A percentile compares a stretch with the other conserved stretches of the same genome.
phyloP scores from a whole-genome alignment of 1,140 invertebrate genomes.

The Phenacoccus solenopsis region DNA sequence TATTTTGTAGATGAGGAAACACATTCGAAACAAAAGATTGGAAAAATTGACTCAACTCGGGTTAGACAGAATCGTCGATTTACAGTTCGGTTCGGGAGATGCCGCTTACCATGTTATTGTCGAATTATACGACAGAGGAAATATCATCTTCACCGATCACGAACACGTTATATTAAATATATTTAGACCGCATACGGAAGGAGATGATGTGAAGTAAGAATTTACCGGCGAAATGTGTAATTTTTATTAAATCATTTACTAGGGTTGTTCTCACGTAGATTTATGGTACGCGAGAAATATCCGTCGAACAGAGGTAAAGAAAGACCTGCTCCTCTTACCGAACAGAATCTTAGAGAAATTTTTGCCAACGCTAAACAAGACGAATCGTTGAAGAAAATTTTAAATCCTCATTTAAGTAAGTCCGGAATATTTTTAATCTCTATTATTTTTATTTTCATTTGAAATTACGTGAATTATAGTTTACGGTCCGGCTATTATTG shows the following conservation, averaged over 20 bases:
- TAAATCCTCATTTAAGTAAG: slow-evolving; percentile 65
- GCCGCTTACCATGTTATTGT: slow-evolving; percentile 91
- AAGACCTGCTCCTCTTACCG: slow-evolving; percentile 38
- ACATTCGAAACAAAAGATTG: slow-evolving; percentile 89
- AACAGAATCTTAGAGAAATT: slow-evolving; percentile 41
- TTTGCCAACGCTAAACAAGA: slow-evolving; percentile 51
- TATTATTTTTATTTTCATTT: background rate
- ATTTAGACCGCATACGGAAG: slow-evolving; percentile 81
- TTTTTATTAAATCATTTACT: background rate
- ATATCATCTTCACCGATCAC: slow-evolving; percentile 87
- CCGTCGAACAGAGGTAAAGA: slow-evolving; percentile 61
- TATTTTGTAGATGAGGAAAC: slow-evolving; percentile 71
- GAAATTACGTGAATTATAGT: slow-evolving; percentile 48
- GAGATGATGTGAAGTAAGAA: slow-evolving; percentile 68
- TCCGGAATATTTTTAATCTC: background rate
- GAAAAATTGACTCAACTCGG: slow-evolving; percentile 77
- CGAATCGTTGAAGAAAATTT: slow-evolving; percentile 70
- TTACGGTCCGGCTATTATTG: slow-evolving; percentile 79
- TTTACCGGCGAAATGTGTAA: background rate
- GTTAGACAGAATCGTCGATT: slow-evolving; percentile 73
- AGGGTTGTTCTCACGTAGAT: slow-evolving; percentile 4
- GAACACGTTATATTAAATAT: slow-evolving; percentile 88
- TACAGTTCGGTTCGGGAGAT: slow-evolving; percentile 90
- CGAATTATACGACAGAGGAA: slow-evolving; percentile 94
- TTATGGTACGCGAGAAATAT: slow-evolving; percentile 85